phyloP scores from a whole-genome alignment of 1,140 invertebrate species.

The Aleiodes sp. region DNA sequence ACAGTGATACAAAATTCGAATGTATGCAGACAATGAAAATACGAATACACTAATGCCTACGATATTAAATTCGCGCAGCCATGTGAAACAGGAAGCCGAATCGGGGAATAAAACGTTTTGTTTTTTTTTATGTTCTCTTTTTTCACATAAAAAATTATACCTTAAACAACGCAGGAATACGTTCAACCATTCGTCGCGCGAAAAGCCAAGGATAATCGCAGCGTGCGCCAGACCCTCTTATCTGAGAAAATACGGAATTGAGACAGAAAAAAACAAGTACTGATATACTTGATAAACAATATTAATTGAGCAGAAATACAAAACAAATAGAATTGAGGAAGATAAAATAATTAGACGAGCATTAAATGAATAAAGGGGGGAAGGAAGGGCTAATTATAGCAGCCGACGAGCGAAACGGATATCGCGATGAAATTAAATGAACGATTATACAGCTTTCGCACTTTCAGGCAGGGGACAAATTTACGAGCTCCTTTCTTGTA shows the following conservation, averaged over 20 bases:
- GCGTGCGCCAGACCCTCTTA: slow-evolving; percentile 1
- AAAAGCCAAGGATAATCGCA: slow-evolving; percentile 13
- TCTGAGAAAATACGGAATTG: slow-evolving; percentile 9
- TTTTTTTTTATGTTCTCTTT: not conserved
- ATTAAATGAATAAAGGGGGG: not conserved
- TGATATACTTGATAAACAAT: not conserved
- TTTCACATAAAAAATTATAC: slow-evolving; percentile 3
- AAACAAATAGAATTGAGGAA: too few species aligned
- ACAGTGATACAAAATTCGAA: not conserved
- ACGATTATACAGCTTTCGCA: not conserved
- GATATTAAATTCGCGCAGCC: not conserved
- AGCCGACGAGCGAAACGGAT: not conserved
- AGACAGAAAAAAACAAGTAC: slow-evolving; percentile 7
- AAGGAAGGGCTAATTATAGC: not conserved
- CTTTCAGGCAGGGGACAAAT: not conserved
- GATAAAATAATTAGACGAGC: slow-evolving; percentile 4
- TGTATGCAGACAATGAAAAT: not conserved
- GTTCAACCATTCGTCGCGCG: slow-evolving; percentile 14
- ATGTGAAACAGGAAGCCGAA: slow-evolving; percentile 7
- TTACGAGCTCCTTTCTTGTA: not conserved
- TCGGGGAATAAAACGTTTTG: too few species aligned
- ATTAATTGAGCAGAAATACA: too few species aligned
- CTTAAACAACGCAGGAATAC: not conserved
- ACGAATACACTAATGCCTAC: not conserved
- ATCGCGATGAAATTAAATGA: not conserved